phyloP scores from a whole-genome alignment of 2,113 vertebrate species.

The Smithornis capensis region DNA sequence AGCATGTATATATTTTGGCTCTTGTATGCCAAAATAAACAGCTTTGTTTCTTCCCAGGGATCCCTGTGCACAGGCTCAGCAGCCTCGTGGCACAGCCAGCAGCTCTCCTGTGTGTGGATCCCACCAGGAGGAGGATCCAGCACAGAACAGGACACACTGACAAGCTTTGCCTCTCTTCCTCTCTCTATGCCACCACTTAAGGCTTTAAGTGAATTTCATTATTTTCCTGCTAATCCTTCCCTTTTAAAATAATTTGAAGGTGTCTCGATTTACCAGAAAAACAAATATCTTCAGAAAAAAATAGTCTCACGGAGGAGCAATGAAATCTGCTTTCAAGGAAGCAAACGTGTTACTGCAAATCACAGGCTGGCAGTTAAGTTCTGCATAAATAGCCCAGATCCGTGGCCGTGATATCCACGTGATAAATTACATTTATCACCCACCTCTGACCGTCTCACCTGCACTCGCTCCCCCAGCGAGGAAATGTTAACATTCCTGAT shows the following conservation, averaged over 20 bases:
- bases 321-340: conserved; percentile 34
- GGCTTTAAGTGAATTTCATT: neutral
- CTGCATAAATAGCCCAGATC: conserved; percentile 14
- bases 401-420: neutral
- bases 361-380: neutral
- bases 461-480: neutral
- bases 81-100: neutral
- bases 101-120: neutral
- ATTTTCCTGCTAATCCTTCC: neutral
- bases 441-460: conserved; percentile 44
- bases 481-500: conserved; percentile 37
- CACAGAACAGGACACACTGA: neutral
- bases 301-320: neutral
- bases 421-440: conserved; percentile 5
- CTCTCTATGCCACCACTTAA: neutral
- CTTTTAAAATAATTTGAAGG: neutral
- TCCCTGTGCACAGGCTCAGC: neutral
- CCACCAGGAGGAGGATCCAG: neutral
- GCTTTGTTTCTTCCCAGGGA: neutral
- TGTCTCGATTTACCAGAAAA: neutral
- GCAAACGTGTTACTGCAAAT: neutral
- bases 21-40: neutral
- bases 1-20: neutral
- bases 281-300: neutral
- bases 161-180: neutral